Evolutionary conservation across 2,113 vertebrate genomes (phyloP).

Genomic region (Eptesicus fuscus): DNA sequence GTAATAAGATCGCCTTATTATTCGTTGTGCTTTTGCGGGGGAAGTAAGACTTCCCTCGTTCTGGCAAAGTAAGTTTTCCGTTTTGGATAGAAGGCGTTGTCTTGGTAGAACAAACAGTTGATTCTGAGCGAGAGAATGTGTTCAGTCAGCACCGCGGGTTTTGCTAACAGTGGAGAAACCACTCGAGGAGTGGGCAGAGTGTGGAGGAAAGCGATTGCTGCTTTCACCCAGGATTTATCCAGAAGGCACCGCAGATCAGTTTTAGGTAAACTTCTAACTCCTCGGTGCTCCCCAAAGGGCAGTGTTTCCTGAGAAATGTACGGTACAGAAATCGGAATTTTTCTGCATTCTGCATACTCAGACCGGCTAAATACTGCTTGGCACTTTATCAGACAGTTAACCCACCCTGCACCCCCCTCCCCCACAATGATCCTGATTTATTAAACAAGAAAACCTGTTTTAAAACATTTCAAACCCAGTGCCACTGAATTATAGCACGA

Average conservation of each 20-base stretch:
- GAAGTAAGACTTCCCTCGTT: background rate
- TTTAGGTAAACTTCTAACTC: background rate
- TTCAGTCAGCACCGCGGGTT: background rate
- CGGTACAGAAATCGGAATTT: background rate
- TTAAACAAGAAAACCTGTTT: background rate
- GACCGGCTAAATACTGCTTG: background rate
- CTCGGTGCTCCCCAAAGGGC: background rate
- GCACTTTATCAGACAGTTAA: background rate
- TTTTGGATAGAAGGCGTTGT: conserved; percentile 33
- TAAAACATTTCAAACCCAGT: background rate
- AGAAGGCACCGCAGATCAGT: background rate
- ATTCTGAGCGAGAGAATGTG: background rate
- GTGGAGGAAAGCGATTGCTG: background rate
- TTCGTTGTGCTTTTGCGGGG: background rate
- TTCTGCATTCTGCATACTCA: background rate
- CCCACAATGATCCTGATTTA: background rate
- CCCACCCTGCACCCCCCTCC: accelerated
- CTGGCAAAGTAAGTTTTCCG: conserved; percentile 14
- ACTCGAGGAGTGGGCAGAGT: background rate
- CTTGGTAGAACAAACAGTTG: conserved; percentile 32
- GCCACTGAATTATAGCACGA: background rate
- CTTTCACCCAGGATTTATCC: background rate
- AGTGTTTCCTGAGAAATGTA: background rate
- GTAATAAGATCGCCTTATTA: background rate
- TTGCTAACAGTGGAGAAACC: conserved; percentile 40